Percentiles rank a stretch among this genome's conserved stretches.
phyloP scores from a whole-genome alignment of 2,888 invertebrate genomes.

The Steinernema hermaphroditum region DNA sequence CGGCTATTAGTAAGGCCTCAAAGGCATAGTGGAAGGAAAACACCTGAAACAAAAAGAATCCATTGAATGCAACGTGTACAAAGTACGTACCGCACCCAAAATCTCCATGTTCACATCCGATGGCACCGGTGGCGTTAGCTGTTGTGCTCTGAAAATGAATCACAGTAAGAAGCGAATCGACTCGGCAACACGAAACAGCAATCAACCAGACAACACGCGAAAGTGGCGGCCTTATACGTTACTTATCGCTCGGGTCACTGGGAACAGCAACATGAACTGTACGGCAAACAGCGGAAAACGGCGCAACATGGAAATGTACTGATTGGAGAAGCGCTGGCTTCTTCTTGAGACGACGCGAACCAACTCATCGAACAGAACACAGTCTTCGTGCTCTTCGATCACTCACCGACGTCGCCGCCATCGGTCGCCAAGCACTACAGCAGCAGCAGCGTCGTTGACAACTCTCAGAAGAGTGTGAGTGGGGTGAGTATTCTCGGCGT shows the following conservation, averaged over 20 bases:
- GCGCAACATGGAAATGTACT: slow-evolving; percentile 18
- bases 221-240: neutral
- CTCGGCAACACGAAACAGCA: neutral
- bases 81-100: neutral
- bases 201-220: neutral
- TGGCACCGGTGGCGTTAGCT: neutral
- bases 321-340: neutral
- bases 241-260: neutral
- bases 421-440: slow-evolving; percentile 7
- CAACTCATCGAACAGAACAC: too few species aligned
- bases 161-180: neutral
- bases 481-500: neutral
- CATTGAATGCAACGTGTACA: neutral
- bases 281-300: neutral
- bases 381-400: slow-evolving; percentile 11
- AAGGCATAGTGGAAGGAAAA: slow-evolving; percentile 32
- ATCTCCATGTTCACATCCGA: neutral
- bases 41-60: slow-evolving; percentile 20
- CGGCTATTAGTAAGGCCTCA: slow-evolving; percentile 36
- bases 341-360: neutral
- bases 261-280: neutral
- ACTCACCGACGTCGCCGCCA: neutral
- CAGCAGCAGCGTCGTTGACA: neutral
- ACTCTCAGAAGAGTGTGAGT: neutral
- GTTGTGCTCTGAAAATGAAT: too few species aligned